Evolutionary conservation across 2,797 vertebrate genomes (phyloP).

Genomic region (Danio choprae): DNA sequence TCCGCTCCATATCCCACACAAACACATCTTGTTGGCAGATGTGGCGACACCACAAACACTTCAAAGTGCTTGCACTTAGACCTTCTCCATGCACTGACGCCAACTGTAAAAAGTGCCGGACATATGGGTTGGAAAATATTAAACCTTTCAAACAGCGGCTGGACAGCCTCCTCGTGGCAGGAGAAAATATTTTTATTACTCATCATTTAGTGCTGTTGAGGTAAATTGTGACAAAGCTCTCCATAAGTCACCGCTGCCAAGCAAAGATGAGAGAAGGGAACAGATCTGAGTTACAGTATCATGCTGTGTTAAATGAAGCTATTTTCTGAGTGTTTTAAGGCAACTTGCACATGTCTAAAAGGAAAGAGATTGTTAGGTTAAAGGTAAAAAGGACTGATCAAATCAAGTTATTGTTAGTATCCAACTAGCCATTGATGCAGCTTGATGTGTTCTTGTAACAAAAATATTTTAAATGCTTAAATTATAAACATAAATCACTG

Average conservation of each 20-base stretch:
- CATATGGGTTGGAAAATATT: conserved; percentile 96
- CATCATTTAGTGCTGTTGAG: conserved; percentile 30
- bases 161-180: conserved; percentile 45
- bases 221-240: conserved; percentile 14
- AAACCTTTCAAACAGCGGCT: conserved; percentile 75
- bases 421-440: no score
- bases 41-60: conserved; percentile 94
- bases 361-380: neutral
- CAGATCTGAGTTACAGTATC: conserved; percentile 13
- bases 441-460: no score
- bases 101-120: conserved; percentile 94
- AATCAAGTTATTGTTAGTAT: no score
- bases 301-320: conserved; percentile 45
- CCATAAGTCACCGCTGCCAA: conserved; percentile 12
- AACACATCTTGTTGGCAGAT: conserved; percentile 98
- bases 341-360: no score
- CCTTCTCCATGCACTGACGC: conserved; percentile 94
- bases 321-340: conserved; percentile 34
- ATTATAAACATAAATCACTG: no score
- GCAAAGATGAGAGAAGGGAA: conserved; percentile 31
- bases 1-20: conserved; percentile 61
- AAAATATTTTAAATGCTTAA: no score
- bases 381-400: neutral
- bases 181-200: conserved; percentile 43
- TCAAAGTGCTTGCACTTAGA: conserved; percentile 96